These are phyloP conservation scores for Champsocephalus gunnari DNA, from an alignment of 2,797 vertebrate genomes.

Conservation along the genomic window DNA sequence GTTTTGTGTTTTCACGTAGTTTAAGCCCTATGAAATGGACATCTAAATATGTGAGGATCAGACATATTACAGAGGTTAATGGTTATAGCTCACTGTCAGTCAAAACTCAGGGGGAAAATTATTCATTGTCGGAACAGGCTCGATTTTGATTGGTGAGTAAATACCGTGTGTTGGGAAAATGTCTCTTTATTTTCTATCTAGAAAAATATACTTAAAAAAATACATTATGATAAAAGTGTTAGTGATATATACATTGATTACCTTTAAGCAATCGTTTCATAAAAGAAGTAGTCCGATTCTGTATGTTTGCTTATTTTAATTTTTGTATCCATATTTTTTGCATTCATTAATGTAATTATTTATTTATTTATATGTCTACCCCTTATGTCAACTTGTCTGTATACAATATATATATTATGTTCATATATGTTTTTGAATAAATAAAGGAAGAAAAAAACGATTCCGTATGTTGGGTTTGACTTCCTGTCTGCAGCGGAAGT, in stretches of 20 bases:
- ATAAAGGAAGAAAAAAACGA: no score
- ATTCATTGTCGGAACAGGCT: accelerated
- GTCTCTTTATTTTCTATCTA: not conserved
- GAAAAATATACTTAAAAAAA: not conserved
- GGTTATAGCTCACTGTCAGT: slow-evolving; percentile 1
- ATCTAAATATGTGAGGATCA: accelerated
- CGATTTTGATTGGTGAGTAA: slow-evolving; percentile 52
- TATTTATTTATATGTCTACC: no score
- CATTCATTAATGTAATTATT: no score
- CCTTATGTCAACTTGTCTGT: no score
- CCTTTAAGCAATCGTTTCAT: not conserved
- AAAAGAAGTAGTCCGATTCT: not conserved
- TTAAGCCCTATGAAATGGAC: accelerated
- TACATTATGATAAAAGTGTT: not conserved
- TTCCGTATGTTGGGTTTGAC: not conserved
- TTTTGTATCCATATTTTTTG: no score
- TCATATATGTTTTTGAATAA: no score
- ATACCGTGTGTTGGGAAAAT: slow-evolving; percentile 20
- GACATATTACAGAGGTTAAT: accelerated
- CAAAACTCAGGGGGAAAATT: not conserved
- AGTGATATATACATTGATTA: not conserved
- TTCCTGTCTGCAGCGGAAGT: slow-evolving; percentile 7
- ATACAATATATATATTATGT: no score
- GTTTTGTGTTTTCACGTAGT: accelerated
- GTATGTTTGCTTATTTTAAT: not conserved